Evolutionary conservation across 2,888 invertebrate genomes (phyloP).

Genomic region (Eudasyphora cyanicolor): DNA sequence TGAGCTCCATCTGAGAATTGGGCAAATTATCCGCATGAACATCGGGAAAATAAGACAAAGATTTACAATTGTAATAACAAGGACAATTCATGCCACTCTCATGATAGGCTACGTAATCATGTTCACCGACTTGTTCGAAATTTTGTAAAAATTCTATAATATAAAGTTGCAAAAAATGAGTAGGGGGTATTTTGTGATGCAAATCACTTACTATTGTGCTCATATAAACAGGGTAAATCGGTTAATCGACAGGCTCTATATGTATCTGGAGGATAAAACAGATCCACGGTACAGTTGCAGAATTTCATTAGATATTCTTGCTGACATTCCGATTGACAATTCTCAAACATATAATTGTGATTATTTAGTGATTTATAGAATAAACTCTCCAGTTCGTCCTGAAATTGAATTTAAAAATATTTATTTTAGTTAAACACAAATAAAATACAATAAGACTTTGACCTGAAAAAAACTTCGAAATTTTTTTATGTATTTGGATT

Average conservation of each 20-base stretch:
- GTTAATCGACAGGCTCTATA: constrained; percentile 69
- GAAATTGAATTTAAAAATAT: not conserved
- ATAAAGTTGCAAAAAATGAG: not conserved
- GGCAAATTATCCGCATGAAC: constrained; percentile 67
- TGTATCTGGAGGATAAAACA: constrained; percentile 72
- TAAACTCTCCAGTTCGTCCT: constrained; percentile 68
- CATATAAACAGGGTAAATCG: constrained; percentile 71
- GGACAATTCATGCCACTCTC: constrained; percentile 73
- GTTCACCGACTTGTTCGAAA: constrained; percentile 70
- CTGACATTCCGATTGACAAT: constrained; percentile 78
- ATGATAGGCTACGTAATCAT: constrained; percentile 68
- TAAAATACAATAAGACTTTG: not conserved
- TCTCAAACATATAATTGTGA: constrained; percentile 75
- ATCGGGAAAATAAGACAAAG: constrained; percentile 70
- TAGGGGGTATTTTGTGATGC: constrained; percentile 53
- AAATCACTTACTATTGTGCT: constrained; percentile 70
- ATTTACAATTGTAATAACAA: constrained; percentile 75
- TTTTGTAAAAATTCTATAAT: constrained; percentile 63
- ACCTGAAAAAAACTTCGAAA: too few species aligned
- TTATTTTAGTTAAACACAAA: not conserved
- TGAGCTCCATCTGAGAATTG: constrained; percentile 33
- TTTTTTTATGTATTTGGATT: too few species aligned
- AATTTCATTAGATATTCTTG: too few species aligned
- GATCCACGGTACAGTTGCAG: too few species aligned
- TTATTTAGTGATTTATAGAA: constrained; percentile 74